A percentile compares a stretch with the other conserved stretches of the same genome.
phyloP scores from a whole-genome alignment of 2,113 vertebrate species.

The Struthidea cinerea region DNA sequence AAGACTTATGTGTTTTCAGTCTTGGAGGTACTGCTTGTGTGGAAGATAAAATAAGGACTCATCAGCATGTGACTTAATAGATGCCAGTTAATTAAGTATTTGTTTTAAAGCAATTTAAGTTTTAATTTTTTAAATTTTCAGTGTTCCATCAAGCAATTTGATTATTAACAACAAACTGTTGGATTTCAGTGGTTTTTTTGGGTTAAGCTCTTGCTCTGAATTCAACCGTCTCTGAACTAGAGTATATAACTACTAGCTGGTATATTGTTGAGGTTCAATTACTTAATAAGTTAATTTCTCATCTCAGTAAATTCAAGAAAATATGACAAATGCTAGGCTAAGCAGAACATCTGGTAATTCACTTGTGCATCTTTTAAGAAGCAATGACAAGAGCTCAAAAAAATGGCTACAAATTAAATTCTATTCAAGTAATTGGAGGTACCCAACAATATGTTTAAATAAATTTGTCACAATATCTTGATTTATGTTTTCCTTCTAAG shows the following conservation, averaged over 20 bases:
- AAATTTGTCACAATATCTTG: background rate
- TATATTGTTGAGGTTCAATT: background rate
- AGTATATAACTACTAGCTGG: background rate
- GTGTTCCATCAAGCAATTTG: background rate
- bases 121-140: background rate
- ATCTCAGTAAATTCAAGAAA: background rate
- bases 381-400: background rate
- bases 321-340: background rate
- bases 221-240: background rate
- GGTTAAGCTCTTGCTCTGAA: background rate
- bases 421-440: background rate
- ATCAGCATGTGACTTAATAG: background rate
- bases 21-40: background rate
- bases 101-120: background rate
- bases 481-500: background rate
- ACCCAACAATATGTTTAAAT: background rate
- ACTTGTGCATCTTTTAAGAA: background rate
- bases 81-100: background rate
- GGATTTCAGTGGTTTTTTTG: background rate
- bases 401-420: background rate
- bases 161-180: slow-evolving; percentile 13
- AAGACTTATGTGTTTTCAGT: background rate
- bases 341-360: background rate
- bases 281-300: background rate
- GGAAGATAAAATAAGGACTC: background rate